phyloP scores from a whole-genome alignment of 1,140 invertebrate species.

The Choristoneura fumiferana region DNA sequence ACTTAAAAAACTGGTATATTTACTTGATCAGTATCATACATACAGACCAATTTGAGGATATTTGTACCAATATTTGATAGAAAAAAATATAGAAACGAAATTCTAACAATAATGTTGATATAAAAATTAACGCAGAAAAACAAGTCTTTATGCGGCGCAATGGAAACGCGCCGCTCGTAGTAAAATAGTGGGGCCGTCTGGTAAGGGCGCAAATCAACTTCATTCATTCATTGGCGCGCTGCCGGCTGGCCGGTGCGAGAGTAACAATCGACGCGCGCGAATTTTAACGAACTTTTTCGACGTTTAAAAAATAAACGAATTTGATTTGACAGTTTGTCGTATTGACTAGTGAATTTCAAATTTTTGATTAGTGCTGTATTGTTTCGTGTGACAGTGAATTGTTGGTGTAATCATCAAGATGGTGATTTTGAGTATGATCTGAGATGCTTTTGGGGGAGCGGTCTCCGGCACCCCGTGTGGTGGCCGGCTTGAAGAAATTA shows the following conservation, averaged over 20 bases:
- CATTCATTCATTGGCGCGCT: slow-evolving; percentile 65
- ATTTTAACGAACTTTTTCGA: slow-evolving; percentile 67
- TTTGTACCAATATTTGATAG: no score
- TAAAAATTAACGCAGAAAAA: no score
- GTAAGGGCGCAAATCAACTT: slow-evolving; percentile 39
- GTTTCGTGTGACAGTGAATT: slow-evolving; percentile 51
- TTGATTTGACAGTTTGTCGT: slow-evolving; percentile 54
- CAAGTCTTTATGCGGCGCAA: no score
- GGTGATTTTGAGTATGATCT: slow-evolving; percentile 33
- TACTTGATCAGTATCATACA: no score
- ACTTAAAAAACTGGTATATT: no score
- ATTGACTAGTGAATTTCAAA: slow-evolving; percentile 29
- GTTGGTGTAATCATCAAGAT: slow-evolving; percentile 43
- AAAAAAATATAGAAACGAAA: no score
- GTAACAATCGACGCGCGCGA: slow-evolving; percentile 47
- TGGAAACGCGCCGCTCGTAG: slow-evolving; percentile 32
- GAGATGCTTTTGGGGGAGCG: slow-evolving; percentile 73
- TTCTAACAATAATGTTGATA: no score
- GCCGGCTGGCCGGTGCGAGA: slow-evolving; percentile 44
- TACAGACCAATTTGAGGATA: no score
- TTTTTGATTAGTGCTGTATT: slow-evolving; percentile 7
- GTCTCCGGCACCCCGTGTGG: slow-evolving; percentile 71
- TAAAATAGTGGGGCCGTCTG: slow-evolving; percentile 43
- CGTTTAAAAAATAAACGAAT: slow-evolving; percentile 47
- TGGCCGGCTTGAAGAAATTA: slow-evolving; percentile 71